Evolutionary conservation across 1,140 invertebrate species (phyloP).

Genomic region (Microplitis demolitor): DNA sequence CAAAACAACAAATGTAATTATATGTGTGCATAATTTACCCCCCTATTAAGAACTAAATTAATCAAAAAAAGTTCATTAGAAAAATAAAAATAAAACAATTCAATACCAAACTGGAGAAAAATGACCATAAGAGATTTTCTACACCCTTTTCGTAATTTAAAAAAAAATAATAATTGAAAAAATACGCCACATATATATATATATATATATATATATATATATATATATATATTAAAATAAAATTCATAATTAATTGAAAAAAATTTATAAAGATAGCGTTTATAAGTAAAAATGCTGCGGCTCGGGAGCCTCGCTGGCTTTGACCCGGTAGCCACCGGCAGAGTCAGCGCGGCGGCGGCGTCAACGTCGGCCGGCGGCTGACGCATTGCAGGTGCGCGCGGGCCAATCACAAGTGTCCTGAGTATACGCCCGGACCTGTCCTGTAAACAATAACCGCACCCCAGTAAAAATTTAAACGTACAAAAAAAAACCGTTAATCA

Average conservation of each 20-base stretch:
- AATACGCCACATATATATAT: not conserved
- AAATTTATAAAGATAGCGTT: not conserved
- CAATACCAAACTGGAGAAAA: too few relatives aligned
- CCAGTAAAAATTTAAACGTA: constrained; percentile 30
- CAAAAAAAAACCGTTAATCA: not conserved
- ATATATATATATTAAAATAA: not conserved
- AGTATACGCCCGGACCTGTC: constrained; percentile 61
- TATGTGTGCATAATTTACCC: too few relatives aligned
- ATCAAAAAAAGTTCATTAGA: too few relatives aligned
- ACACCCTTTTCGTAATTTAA: not conserved
- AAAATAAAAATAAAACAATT: too few relatives aligned
- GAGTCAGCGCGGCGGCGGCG: constrained; percentile 29
- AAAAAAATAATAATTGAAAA: not conserved
- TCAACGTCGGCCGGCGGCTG: constrained; percentile 60
- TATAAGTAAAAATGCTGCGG: not conserved
- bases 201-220: not conserved
- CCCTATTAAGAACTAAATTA: too few relatives aligned
- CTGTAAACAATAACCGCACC: constrained; percentile 70
- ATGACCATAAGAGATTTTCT: not conserved
- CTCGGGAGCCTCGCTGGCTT: constrained; percentile 31
- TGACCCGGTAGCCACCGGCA: constrained; percentile 43
- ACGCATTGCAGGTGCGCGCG: constrained; percentile 82
- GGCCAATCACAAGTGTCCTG: constrained; percentile 68
- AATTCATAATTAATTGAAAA: constrained; percentile 2
- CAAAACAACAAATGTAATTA: too few relatives aligned